Evolutionary conservation across 2,113 vertebrate species (phyloP), one percentile per base, ranked within the genome.

Genomic region (Mus pahari): DNA sequence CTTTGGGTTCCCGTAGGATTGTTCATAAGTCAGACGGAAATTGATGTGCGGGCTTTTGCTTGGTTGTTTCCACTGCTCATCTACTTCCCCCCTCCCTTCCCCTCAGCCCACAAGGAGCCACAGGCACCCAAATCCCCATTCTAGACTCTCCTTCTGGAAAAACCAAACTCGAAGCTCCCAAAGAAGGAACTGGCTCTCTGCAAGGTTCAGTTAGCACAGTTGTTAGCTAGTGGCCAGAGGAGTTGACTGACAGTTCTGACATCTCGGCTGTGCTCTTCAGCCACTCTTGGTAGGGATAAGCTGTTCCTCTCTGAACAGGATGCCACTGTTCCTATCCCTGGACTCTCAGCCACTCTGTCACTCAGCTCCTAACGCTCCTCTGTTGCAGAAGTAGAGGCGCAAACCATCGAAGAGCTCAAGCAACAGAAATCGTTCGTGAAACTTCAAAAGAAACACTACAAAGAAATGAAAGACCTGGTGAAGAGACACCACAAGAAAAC

Each of bases 381-480:
- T 89, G 0, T 98, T 98, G 89, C 97, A 99, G 99, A 99, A 95
- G 97, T 99, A 89, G 99, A 99, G 97, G 99, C 99, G 28, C 99
- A 99, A 98, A 99, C 99, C 0, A 97, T 99, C 7, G 99, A 99
- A 97, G 99, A 99, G 97, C 95, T 99, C 73, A 99, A 99, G 97
- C 99, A 99, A 90, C 99, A 99, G 97, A 99, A 99, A 93, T 98
- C 99, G 0, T 99, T 99, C 86, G 99, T 99, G 48, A 99, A 99
- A 14, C 99, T 99, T 95, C 99, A 99, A 90, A 99, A 99, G 97
- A 99, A 99, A 86, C 99, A 99, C 98, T 99, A 99, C 98, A 99
- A 99, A 97, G 99, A 99, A 97, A 99, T 99, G 99, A 99, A 99
- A 98, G 99, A 99, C 94, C 98, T 99, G 95, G 99, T 99, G 5